phyloP scores from a whole-genome alignment of 2,888 invertebrate species.

The Hylaea fasciaria region DNA sequence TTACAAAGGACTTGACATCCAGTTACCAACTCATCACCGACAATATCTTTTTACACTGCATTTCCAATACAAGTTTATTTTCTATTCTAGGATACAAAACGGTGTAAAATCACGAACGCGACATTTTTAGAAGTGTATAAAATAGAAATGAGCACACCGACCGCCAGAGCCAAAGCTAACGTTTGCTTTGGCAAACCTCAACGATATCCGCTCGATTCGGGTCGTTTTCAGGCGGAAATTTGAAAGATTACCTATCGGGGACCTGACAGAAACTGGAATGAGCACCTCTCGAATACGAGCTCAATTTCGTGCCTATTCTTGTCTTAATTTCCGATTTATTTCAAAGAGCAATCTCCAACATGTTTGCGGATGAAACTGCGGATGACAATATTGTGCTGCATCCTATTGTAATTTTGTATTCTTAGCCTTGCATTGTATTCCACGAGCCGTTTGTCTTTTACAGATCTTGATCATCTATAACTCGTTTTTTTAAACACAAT shows the following conservation, averaged over 20 bases:
- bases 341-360: constrained; percentile 4
- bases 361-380: constrained; percentile 1
- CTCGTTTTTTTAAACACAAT: too few relatives aligned
- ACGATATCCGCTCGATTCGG: constrained; percentile 12
- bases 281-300: constrained; percentile 14
- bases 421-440: too few relatives aligned
- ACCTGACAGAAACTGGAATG: constrained; percentile 35
- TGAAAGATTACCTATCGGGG: constrained; percentile 42
- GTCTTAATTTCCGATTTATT: constrained; percentile 18
- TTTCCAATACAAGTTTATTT: too few relatives aligned
- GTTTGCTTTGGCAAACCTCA: constrained; percentile 13
- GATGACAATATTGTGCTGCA: background rate
- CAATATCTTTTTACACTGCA: too few relatives aligned
- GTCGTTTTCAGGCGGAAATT: constrained; percentile 40
- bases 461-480: too few relatives aligned
- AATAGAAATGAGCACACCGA: constrained; percentile 5
- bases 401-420: too few relatives aligned
- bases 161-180: constrained; percentile 5
- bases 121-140: background rate
- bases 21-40: too few relatives aligned
- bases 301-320: constrained; percentile 23
- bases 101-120: too few relatives aligned
- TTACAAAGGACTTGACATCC: too few relatives aligned
- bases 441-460: too few relatives aligned
- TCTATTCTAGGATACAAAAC: too few relatives aligned